Evolutionary conservation across 2,797 vertebrate species (phyloP).

Genomic region (Cryptoprocta ferox): DNA sequence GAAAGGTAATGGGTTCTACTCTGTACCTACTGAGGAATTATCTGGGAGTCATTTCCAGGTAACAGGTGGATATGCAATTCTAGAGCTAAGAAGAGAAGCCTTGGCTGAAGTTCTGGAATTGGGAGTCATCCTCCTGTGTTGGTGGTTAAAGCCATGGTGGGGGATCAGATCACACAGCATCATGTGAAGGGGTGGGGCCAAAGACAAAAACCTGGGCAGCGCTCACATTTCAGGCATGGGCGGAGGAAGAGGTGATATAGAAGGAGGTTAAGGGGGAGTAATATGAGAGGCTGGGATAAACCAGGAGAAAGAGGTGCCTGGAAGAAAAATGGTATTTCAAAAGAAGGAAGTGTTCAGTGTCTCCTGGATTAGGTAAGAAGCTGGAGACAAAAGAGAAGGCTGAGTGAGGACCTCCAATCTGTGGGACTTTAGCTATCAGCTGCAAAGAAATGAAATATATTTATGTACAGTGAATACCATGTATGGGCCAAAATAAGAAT

Average conservation of each 20-base stretch:
- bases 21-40: background rate
- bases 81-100: background rate
- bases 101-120: background rate
- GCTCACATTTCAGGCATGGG: background rate
- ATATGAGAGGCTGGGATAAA: background rate
- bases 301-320: background rate
- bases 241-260: background rate
- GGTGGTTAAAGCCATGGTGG: background rate
- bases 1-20: background rate
- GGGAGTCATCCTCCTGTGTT: background rate
- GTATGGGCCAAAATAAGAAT: background rate
- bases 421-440: background rate
- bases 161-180: background rate
- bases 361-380: background rate
- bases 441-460: background rate
- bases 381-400: background rate
- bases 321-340: background rate
- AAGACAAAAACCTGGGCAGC: background rate
- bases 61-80: background rate
- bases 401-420: background rate
- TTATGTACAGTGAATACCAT: background rate
- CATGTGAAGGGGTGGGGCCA: background rate
- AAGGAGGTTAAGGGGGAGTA: background rate
- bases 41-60: background rate
- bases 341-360: background rate